These are phyloP conservation scores for Fabriciana adippe DNA, from an alignment of 2,888 invertebrate genomes.

Conservation along the genomic window DNA sequence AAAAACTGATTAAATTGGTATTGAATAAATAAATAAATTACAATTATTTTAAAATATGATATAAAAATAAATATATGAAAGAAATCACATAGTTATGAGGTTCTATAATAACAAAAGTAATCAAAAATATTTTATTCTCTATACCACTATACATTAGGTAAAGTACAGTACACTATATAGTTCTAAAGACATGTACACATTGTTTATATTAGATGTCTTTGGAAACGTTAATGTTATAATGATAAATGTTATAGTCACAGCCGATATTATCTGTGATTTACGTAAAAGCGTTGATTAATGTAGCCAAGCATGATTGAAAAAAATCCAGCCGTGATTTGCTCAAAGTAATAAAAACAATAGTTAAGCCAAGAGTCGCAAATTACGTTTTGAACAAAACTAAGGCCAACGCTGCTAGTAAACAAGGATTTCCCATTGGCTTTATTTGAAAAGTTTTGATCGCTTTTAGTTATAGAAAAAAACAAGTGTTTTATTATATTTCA, in stretches of 20 bases:
- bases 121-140: too few species aligned
- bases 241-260: slow-evolving; percentile 7
- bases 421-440: slow-evolving; percentile 67
- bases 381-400: slow-evolving; percentile 62
- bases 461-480: slow-evolving; percentile 30
- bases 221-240: background rate
- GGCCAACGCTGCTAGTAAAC: slow-evolving; percentile 68
- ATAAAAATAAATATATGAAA: too few species aligned
- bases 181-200: too few species aligned
- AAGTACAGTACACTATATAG: too few species aligned
- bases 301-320: slow-evolving; percentile 21
- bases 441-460: slow-evolving; percentile 67
- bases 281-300: slow-evolving; percentile 16
- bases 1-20: too few species aligned
- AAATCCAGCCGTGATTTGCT: slow-evolving; percentile 32
- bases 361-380: slow-evolving; percentile 51
- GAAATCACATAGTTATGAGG: too few species aligned
- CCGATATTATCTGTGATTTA: slow-evolving; percentile 14
- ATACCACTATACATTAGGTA: too few species aligned
- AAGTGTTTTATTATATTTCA: slow-evolving; percentile 30
- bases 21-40: too few species aligned
- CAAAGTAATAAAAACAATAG: slow-evolving; percentile 50
- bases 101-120: too few species aligned
- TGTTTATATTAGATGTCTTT: background rate
- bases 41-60: too few species aligned